Evolutionary conservation across 2,113 vertebrate species (phyloP).

Genomic region (Tupaia tana): DNA sequence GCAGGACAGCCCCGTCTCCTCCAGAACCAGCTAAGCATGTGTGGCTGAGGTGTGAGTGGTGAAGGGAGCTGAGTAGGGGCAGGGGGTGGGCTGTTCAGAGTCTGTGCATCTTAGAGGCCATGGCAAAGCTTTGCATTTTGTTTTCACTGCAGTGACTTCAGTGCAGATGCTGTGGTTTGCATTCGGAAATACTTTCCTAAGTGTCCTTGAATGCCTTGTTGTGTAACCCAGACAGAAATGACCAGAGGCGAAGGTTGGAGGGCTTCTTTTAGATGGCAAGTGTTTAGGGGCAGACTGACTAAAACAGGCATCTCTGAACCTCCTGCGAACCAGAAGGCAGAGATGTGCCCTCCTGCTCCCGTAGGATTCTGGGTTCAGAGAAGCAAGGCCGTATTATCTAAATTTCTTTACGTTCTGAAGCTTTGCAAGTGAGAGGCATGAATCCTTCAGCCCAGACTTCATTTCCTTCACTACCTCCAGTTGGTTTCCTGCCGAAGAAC

Average conservation of each 20-base stretch:
- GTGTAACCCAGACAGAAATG: not conserved
- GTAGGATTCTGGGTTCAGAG: not conserved
- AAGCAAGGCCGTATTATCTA: not conserved
- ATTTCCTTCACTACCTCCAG: not conserved
- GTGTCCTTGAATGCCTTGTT: conserved; percentile 18
- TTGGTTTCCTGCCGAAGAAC: not conserved
- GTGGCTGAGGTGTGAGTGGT: no score
- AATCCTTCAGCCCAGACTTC: not conserved
- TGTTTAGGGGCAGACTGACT: not conserved
- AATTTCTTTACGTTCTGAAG: not conserved
- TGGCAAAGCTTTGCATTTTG: not conserved
- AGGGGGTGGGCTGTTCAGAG: fast-evolving
- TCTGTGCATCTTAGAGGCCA: not conserved
- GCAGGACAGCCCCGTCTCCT: not conserved
- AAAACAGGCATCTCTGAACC: not conserved
- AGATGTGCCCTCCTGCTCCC: not conserved
- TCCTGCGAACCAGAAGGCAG: not conserved
- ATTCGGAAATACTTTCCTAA: not conserved
- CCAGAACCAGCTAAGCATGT: fast-evolving
- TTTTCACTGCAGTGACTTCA: not conserved
- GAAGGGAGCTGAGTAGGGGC: not conserved
- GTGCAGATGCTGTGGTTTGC: not conserved
- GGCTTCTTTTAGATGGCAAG: conserved; percentile 60
- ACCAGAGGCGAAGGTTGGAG: not conserved
- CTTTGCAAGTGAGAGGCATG: not conserved